Conservation (phyloP, 1,140 invertebrate species). For the Drosophila pseudoobscura region DNA sequence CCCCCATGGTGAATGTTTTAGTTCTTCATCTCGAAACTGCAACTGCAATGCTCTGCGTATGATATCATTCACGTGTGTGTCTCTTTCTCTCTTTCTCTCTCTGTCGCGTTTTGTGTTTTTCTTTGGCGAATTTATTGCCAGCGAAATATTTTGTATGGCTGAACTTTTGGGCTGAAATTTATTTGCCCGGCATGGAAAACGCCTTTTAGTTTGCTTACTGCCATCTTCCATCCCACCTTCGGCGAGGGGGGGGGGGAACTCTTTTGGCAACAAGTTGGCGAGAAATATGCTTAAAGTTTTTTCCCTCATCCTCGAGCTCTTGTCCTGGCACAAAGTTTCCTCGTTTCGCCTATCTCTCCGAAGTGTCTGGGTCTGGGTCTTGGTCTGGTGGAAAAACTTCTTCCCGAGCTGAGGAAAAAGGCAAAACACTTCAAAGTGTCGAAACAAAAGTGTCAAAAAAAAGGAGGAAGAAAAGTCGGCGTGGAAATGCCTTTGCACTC, state of each 20-base stretch:
- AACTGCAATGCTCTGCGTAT: conserved; percentile 67
- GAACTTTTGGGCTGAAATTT: conserved; percentile 69
- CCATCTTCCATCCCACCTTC: conserved; percentile 29
- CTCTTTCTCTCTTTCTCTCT: not conserved
- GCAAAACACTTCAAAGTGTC: conserved; percentile 75
- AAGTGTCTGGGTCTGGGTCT: conserved; percentile 44
- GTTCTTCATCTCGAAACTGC: conserved; percentile 42
- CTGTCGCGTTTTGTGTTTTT: conserved; percentile 32
- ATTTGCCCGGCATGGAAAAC: conserved; percentile 59
- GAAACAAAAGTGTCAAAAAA: conserved; percentile 79
- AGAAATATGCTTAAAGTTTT: conserved; percentile 68
- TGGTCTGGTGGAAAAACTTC: conserved; percentile 21
- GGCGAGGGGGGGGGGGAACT: conserved; percentile 1
- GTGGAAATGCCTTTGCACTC: conserved; percentile 50
- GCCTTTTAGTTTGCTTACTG: conserved; percentile 36
- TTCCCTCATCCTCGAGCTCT: conserved; percentile 7
- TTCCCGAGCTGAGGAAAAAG: not conserved
- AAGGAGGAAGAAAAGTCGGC: conserved; percentile 46
- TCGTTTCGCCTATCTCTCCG: conserved; percentile 47
- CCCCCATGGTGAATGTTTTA: conserved; percentile 53
- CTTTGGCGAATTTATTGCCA: conserved; percentile 68
- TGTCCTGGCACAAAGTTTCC: conserved; percentile 28
- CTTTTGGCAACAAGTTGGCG: conserved; percentile 74
- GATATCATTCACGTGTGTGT: conserved; percentile 58
- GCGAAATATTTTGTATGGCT: conserved; percentile 75